phyloP scores from a whole-genome alignment of 2,888 invertebrate genomes.

The Sesia apiformis region DNA sequence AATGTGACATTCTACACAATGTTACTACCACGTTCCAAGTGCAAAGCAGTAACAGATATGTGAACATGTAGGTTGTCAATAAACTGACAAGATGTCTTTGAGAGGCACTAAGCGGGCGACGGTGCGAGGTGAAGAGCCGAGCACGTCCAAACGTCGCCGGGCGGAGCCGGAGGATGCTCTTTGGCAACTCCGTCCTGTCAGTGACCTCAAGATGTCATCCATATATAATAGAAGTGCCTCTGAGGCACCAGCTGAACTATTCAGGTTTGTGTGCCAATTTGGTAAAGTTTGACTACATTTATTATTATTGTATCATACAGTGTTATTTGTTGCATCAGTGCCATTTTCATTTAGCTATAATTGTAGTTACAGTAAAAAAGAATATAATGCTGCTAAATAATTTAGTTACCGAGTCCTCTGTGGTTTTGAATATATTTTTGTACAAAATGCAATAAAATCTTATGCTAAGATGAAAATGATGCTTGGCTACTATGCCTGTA shows the following conservation, averaged over 20 bases:
- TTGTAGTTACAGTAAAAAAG: no score
- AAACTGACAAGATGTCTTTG: slow-evolving; percentile 57
- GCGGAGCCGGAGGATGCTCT: slow-evolving; percentile 62
- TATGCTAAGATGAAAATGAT: no score
- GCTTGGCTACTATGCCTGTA: no score
- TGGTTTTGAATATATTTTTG: no score
- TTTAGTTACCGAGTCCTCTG: no score
- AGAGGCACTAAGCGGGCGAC: slow-evolving; percentile 65
- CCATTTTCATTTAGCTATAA: no score
- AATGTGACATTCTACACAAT: slow-evolving; percentile 68
- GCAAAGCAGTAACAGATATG: slow-evolving; percentile 56
- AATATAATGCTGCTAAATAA: no score
- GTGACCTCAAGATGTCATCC: slow-evolving; percentile 90
- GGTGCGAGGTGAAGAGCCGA: slow-evolving; percentile 56
- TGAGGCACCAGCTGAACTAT: slow-evolving; percentile 89
- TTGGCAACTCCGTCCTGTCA: slow-evolving; percentile 89
- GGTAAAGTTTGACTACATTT: background rate
- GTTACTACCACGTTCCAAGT: slow-evolving; percentile 66
- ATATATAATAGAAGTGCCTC: slow-evolving; percentile 89
- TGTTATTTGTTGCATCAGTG: no score
- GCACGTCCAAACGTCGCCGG: slow-evolving; percentile 61
- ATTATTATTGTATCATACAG: background rate
- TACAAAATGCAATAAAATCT: no score
- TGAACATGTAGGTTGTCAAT: slow-evolving; percentile 69
- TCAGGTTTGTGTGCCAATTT: slow-evolving; percentile 69